Evolutionary conservation across 1,140 invertebrate genomes (phyloP).

Genomic region (Phymastichus coffea): DNA sequence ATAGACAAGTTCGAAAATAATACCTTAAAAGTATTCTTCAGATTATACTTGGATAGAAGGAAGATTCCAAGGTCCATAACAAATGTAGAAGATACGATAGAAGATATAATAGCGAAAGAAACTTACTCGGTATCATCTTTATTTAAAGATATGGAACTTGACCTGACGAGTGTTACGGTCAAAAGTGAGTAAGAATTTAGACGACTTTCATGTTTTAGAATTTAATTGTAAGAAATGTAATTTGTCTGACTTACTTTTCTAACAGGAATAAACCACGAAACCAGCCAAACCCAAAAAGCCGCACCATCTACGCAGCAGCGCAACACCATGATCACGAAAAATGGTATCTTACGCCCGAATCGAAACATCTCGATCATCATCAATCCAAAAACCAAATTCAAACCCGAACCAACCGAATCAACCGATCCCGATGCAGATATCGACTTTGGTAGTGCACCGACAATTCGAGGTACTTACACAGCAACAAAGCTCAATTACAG

Average conservation of each 20-base stretch:
- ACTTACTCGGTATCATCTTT: slow-evolving; percentile 63
- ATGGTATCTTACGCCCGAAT: slow-evolving; percentile 46
- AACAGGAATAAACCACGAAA: slow-evolving; percentile 45
- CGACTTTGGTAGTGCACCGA: slow-evolving; percentile 51
- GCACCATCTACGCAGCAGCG: slow-evolving; percentile 32
- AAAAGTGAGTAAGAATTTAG: slow-evolving; percentile 57
- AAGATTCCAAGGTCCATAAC: slow-evolving; percentile 69
- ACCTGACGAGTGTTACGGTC: slow-evolving; percentile 63
- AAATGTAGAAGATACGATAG: slow-evolving; percentile 67
- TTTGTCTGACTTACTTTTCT: too few relatives aligned
- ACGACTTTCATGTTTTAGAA: not conserved
- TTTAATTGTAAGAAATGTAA: not conserved
- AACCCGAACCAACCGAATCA: slow-evolving; percentile 47
- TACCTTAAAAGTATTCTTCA: slow-evolving; percentile 72
- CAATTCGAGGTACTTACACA: slow-evolving; percentile 53
- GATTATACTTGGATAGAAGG: slow-evolving; percentile 71
- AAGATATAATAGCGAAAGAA: slow-evolving; percentile 68
- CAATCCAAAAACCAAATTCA: slow-evolving; percentile 53
- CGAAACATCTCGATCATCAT: slow-evolving; percentile 48
- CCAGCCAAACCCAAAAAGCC: slow-evolving; percentile 37
- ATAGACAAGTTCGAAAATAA: slow-evolving; percentile 71
- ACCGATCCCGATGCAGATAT: slow-evolving; percentile 43
- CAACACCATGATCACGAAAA: slow-evolving; percentile 54
- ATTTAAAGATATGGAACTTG: slow-evolving; percentile 69
- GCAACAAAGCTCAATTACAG: slow-evolving; percentile 49